Conservation (phyloP, 2,888 invertebrate genomes). For the Zhengitettix transpicula region DNA sequence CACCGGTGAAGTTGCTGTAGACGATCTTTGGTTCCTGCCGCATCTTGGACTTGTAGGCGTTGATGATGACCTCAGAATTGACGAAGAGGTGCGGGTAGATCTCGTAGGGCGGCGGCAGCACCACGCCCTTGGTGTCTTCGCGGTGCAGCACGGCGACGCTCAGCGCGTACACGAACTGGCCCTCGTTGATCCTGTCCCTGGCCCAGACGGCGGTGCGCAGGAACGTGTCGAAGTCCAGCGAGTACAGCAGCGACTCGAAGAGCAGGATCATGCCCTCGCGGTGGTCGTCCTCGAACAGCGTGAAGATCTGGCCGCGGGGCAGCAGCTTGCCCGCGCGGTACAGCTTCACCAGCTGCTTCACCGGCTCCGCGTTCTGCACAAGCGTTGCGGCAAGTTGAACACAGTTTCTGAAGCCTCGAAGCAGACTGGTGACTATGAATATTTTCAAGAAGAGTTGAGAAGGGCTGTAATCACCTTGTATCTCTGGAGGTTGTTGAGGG, state of each 20-base stretch:
- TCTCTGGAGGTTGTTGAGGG: slow-evolving; percentile 39
- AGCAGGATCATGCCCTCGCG: slow-evolving; percentile 43
- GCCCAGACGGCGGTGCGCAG: slow-evolving; percentile 34
- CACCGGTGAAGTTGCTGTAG: slow-evolving; percentile 17
- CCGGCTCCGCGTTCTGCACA: slow-evolving; percentile 2
- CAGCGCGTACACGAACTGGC: slow-evolving; percentile 38
- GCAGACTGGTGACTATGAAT: background rate
- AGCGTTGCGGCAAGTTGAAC: background rate
- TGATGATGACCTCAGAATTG: slow-evolving; percentile 19
- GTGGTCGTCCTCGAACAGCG: slow-evolving; percentile 28
- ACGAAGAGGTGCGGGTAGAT: slow-evolving; percentile 27
- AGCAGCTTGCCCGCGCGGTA: slow-evolving; percentile 11
- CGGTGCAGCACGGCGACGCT: slow-evolving; percentile 35
- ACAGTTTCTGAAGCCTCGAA: background rate
- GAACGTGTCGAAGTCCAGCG: slow-evolving; percentile 55
- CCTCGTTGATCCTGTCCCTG: slow-evolving; percentile 35
- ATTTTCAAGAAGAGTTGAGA: background rate
- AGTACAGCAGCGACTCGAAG: slow-evolving; percentile 48
- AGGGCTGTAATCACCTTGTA: slow-evolving; percentile 25
- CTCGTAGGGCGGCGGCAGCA: slow-evolving; percentile 39
- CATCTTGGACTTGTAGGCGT: slow-evolving; percentile 16
- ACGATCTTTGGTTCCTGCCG: slow-evolving; percentile 16
- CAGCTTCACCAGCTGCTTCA: slow-evolving; percentile 13
- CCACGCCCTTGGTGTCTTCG: slow-evolving; percentile 31
- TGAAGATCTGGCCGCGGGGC: slow-evolving; percentile 17